A percentile compares a stretch with the other conserved stretches of the same genome.
phyloP scores from a whole-genome alignment of 2,113 vertebrate genomes.

The Malaclemys terrapin region DNA sequence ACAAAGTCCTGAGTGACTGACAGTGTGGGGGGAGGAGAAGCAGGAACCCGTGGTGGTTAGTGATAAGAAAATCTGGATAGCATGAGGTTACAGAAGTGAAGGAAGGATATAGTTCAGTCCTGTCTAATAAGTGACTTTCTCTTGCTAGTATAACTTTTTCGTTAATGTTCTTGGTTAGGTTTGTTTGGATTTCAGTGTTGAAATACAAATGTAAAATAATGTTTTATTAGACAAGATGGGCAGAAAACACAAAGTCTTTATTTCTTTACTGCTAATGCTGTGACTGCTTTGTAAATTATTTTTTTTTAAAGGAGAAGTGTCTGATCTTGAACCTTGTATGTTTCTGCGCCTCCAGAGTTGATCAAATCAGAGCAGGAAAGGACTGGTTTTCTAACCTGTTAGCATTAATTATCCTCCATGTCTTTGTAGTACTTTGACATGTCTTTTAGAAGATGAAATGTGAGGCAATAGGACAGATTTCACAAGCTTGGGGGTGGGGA shows the following conservation, averaged over 20 bases:
- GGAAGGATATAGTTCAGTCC: background rate
- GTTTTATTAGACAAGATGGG: background rate
- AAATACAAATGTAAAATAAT: background rate
- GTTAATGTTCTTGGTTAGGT: background rate
- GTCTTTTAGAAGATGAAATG: background rate
- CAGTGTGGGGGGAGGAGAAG: background rate
- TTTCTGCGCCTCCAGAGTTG: background rate
- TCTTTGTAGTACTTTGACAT: background rate
- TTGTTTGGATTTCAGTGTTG: background rate
- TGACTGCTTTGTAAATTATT: background rate
- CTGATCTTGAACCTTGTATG: background rate
- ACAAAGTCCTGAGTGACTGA: background rate
- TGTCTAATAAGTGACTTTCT: background rate
- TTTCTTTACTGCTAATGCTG: background rate
- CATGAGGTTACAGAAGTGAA: background rate
- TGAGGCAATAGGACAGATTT: background rate
- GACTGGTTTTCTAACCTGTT: background rate
- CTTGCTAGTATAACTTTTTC: accelerated
- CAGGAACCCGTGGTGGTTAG: background rate
- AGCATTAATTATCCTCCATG: background rate
- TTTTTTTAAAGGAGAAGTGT: background rate
- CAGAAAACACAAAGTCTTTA: background rate
- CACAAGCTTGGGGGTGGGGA: accelerated
- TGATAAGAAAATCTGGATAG: background rate
- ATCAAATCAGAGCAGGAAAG: background rate